Evolutionary conservation across 2,888 invertebrate genomes (phyloP).

Genomic region (Hirtodrosophila cameraria): DNA sequence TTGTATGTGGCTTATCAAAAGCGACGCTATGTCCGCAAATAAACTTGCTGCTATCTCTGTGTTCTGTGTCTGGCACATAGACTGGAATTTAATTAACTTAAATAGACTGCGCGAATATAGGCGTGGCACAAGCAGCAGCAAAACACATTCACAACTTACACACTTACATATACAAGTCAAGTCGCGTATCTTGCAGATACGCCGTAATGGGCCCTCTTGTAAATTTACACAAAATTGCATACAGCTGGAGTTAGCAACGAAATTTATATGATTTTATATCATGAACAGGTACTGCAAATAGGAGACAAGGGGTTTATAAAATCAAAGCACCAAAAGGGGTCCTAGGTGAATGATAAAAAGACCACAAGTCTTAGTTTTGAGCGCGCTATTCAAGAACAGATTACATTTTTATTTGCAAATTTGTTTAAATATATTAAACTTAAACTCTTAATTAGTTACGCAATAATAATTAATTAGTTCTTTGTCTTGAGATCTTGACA

Average conservation of each 20-base stretch:
- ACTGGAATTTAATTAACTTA: conserved; percentile 78
- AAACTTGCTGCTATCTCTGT: conserved; percentile 71
- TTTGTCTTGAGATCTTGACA: too few species aligned
- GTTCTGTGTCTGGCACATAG: conserved; percentile 55
- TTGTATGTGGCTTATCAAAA: conserved; percentile 56
- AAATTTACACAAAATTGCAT: conserved; percentile 13
- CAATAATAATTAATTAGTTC: too few species aligned
- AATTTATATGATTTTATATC: background rate
- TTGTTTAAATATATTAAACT: too few species aligned
- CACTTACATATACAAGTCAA: conserved; percentile 19
- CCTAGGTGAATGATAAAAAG: too few species aligned
- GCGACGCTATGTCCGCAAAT: conserved; percentile 60
- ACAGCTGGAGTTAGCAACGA: background rate
- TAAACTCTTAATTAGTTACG: too few species aligned
- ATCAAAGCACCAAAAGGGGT: too few species aligned
- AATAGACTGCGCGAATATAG: conserved; percentile 62
- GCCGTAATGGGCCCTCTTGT: conserved; percentile 14
- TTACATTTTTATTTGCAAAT: too few species aligned
- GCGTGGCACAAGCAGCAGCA: conserved; percentile 22
- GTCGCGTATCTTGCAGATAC: conserved; percentile 40
- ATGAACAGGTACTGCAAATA: background rate
- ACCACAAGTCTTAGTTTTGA: too few species aligned
- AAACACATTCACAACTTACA: background rate
- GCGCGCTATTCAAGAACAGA: too few species aligned
- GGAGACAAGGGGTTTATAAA: too few species aligned